Base-by-base conservation (phyloP, 1,140 invertebrate genomes). In the Hyles euphorbiae region DNA sequence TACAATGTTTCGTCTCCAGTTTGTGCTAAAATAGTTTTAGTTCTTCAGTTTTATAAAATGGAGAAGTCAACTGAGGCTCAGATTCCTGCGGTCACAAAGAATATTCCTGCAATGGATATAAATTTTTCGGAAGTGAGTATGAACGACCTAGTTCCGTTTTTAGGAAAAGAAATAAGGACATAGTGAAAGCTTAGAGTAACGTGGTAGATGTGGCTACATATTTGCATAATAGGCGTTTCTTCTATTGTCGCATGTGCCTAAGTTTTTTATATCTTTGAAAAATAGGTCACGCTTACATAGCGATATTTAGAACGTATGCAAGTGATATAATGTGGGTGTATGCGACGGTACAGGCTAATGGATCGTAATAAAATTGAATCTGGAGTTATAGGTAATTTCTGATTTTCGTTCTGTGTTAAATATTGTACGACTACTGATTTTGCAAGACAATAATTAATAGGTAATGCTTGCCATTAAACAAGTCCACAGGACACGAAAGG, bases 61-160 rank as follows among this genome's bases (percentile, higher is more conserved):
- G 63, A 65, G 48, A 76, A 70, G 44, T 62, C 68, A 36, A 47
- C 61, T 4, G 60, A 76, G 33, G 56, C 69, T 52, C 70, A 74
- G 8, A 75, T 85, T 55, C 67, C 81, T 3, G 76, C 76, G 52
- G 81, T 78, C 34, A 74, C 78, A 48, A 81, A 71, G 56, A 74
- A 72, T 64, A 76, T 76, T 64, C 61, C 81, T 33, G 61, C 74
- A 34, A 83, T 84, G 77, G 84, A 87, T 68, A 65, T 73, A 51
- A 80, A 77, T 63, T 74, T 79, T 61, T 67, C 75, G 34, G 81
- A 84, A 56, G 83, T 87, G 60, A 85, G 84, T 87, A 70, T 57
- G 12, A 44, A 64, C 33, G 33, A 22, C 7, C 47, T 48, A 48
- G n/a, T n/a, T 40, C 4, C 36, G 36, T 8, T 40, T 40, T 40